Evolutionary conservation across 2,888 invertebrate genomes (phyloP).

Genomic region (Prenolepis imparis): DNA sequence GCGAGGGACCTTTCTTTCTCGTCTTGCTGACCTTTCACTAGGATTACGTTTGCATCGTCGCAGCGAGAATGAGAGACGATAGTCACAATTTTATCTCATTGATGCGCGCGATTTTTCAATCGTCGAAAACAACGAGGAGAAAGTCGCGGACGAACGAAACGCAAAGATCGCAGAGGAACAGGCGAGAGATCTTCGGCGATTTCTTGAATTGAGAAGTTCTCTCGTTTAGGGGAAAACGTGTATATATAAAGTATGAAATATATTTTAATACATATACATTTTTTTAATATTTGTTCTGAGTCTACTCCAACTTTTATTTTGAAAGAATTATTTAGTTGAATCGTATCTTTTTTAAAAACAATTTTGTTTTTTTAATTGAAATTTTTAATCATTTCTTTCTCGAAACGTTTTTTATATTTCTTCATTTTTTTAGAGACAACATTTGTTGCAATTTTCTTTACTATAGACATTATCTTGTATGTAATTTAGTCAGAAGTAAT

Average conservation of each 20-base stretch:
- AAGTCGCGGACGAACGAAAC: conserved; percentile 27
- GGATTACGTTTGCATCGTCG: conserved; percentile 72
- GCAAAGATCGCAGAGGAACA: conserved; percentile 13
- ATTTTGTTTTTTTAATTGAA: conserved; percentile 15
- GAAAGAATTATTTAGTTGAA: conserved; percentile 13
- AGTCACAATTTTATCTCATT: conserved; percentile 47
- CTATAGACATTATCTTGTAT: too few relatives aligned
- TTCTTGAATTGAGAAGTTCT: conserved; percentile 10
- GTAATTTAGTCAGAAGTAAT: not conserved
- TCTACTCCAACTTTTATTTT: not conserved
- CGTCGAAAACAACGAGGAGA: conserved; percentile 44
- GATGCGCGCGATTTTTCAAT: conserved; percentile 46
- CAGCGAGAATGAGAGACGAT: conserved; percentile 59
- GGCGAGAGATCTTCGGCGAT: not conserved
- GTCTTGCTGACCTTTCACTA: conserved; percentile 78
- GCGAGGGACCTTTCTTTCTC: conserved; percentile 77
- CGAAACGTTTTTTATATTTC: not conserved
- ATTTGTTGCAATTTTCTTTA: not conserved
- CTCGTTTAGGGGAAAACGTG: not conserved
- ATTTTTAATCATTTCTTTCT: not conserved
- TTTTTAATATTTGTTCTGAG: not conserved
- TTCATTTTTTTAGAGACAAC: not conserved
- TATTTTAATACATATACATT: conserved; percentile 1
- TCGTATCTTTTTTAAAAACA: not conserved
- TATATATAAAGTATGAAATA: conserved; percentile 4